Evolutionary conservation across 2,797 vertebrate genomes (phyloP).

Genomic region (Selene dorsalis): DNA sequence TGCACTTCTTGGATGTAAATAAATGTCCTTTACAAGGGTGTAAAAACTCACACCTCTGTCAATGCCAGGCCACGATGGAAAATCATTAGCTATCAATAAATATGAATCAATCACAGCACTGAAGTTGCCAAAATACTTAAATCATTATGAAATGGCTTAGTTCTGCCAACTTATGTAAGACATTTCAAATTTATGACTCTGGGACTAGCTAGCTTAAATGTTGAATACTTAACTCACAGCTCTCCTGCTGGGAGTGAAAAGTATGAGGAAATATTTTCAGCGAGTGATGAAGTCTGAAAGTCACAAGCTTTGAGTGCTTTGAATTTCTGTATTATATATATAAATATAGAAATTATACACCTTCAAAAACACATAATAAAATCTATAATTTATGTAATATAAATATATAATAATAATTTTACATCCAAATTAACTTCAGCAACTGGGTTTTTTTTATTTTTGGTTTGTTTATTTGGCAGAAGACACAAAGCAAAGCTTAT

Average conservation of each 20-base stretch:
- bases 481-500: constrained; percentile 41
- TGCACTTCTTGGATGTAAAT: not conserved
- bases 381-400: too few species aligned
- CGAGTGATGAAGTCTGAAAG: too few species aligned
- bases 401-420: too few species aligned
- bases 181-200: constrained; percentile 29
- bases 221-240: constrained; percentile 32
- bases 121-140: constrained; percentile 35
- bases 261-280: not conserved
- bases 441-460: not conserved
- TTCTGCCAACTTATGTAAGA: constrained; percentile 33
- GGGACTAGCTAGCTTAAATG: constrained; percentile 34
- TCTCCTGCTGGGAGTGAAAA: constrained; percentile 28
- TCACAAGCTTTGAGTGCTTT: too few species aligned
- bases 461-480: constrained; percentile 37
- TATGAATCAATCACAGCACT: constrained; percentile 27
- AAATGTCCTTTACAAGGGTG: not conserved
- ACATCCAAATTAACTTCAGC: too few species aligned
- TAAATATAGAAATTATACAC: too few species aligned
- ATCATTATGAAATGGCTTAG: constrained; percentile 31
- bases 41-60: constrained; percentile 15
- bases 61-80: not conserved
- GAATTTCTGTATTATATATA: too few species aligned
- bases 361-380: too few species aligned
- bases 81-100: constrained; percentile 25